Evolutionary conservation across 2,888 invertebrate species (phyloP).

Genomic region (Isoperla grammatica): DNA sequence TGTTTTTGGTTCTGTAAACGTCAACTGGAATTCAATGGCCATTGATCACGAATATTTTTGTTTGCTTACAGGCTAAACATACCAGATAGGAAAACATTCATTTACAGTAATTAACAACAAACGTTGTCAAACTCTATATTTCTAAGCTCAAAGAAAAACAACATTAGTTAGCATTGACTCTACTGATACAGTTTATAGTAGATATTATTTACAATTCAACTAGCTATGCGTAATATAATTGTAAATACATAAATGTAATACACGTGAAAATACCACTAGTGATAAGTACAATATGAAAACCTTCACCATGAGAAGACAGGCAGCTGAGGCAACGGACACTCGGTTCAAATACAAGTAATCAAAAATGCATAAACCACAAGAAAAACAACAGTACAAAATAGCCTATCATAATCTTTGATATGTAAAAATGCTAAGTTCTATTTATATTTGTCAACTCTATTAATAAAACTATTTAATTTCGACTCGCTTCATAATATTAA

Average conservation of each 20-base stretch:
- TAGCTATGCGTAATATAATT: conserved; percentile 3
- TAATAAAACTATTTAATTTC: no score
- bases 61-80: neutral
- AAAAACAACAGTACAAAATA: conserved; percentile 27
- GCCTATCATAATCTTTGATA: conserved; percentile 22
- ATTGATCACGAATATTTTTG: neutral
- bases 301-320: conserved; percentile 22
- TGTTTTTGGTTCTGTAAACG: neutral
- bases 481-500: no score
- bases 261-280: conserved; percentile 16
- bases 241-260: conserved; percentile 4
- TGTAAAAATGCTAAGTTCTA: conserved; percentile 26
- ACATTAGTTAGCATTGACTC: conserved; percentile 25
- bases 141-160: conserved; percentile 23
- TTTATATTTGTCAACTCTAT: neutral
- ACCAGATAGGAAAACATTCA: conserved; percentile 14
- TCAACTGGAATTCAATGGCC: neutral
- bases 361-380: conserved; percentile 30
- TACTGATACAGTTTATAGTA: conserved; percentile 23
- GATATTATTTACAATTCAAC: conserved; percentile 20
- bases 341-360: conserved; percentile 22
- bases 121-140: conserved; percentile 8
- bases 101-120: conserved; percentile 20
- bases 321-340: conserved; percentile 17
- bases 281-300: conserved; percentile 6